These are phyloP conservation scores for Danio rerio DNA, from an alignment of 2,113 vertebrate genomes.

Conservation along the genomic window GRCz12tu NC_133178.1:48111001-48111500, in stretches of 20 bases:
- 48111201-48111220: not conserved
- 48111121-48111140: too few species aligned
- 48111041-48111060: too few species aligned
- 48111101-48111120: too few species aligned
- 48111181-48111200: too few species aligned
- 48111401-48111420: slow-evolving; percentile 17
- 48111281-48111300: slow-evolving; percentile 86
- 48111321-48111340: slow-evolving; percentile 80
- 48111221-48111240: slow-evolving; percentile 74
- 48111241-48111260: slow-evolving; percentile 79
- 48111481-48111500: slow-evolving; percentile 24
- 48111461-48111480: slow-evolving; percentile 37
- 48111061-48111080: too few species aligned
- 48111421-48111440: slow-evolving; percentile 9
- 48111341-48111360: not conserved
- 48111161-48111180: too few species aligned
- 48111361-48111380: slow-evolving; percentile 8
- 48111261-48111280: slow-evolving; percentile 82
- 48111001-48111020: too few species aligned
- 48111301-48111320: slow-evolving; percentile 84
- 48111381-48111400: not conserved
- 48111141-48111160: too few species aligned
- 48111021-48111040: too few species aligned
- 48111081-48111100: too few species aligned
- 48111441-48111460: slow-evolving; percentile 46